Conservation (phyloP, 2,797 vertebrate genomes). For the Manis javanica region DNA sequence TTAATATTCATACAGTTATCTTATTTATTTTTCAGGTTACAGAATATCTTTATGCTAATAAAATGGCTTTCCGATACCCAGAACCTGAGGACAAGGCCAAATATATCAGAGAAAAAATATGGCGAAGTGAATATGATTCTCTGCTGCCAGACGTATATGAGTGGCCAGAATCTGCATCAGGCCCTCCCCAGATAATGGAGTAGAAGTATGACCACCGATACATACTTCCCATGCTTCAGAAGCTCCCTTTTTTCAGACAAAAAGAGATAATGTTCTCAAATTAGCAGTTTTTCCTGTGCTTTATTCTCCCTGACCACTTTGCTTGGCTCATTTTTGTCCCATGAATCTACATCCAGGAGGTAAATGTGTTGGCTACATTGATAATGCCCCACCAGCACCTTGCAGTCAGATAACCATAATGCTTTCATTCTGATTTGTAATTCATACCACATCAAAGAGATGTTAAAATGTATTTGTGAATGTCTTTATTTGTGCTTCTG, state of each 20-base stretch:
- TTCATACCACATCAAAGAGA: background rate
- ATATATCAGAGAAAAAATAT: constrained; percentile 91
- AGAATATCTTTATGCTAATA: constrained; percentile 94
- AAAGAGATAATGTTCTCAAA: constrained; percentile 39
- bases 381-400: background rate
- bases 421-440: background rate
- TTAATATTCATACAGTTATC: background rate
- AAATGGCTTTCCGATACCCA: constrained; percentile 97
- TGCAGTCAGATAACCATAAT: background rate
- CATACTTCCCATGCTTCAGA: constrained; percentile 75
- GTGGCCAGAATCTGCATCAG: constrained; percentile 91
- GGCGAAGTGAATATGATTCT: constrained; percentile 94
- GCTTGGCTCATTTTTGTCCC: constrained; percentile 52
- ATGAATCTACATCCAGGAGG: background rate
- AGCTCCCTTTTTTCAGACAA: constrained; percentile 62
- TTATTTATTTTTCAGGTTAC: constrained; percentile 89
- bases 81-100: constrained; percentile 94
- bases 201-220: background rate
- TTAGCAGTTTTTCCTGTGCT: constrained; percentile 50
- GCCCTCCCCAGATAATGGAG: constrained; percentile 80
- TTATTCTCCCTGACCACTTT: background rate
- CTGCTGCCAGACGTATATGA: constrained; percentile 96
- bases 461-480: background rate
- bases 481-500: background rate
- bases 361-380: background rate